Evolutionary conservation across 2,888 invertebrate species (phyloP), one percentile per base, ranked within the genome.

Genomic region (Drosophila flavopinicola): DNA sequence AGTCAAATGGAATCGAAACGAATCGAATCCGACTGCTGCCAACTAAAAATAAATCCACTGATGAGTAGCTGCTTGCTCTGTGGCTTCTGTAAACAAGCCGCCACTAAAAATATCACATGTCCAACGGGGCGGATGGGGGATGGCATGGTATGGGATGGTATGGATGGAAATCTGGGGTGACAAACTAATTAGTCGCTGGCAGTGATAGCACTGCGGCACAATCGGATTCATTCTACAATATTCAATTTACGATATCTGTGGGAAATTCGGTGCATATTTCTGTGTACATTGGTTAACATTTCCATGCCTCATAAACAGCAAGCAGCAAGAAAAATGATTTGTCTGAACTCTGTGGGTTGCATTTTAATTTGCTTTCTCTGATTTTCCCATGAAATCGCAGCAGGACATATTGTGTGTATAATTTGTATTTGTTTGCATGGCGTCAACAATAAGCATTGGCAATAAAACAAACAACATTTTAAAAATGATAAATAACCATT

Each of bases 31-130:
- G 10, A 66, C 60, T 64, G 66, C 72, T 53, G 52, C 41, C 71
- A 11, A 44, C 82, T 76, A 76, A 76, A 80, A 83, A 80, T 78
- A 78, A 58, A 56, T 44, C 23, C 20, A 54, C 13, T 30, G 51
- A 37, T 42, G 20, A 17, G 48, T 27, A 53, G 38, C 23, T 37
- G 51, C 20, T n/a, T n/a, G n/a, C n/a, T n/a, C n/a, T 42, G 61
- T n/a, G 53, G 17, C 48, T 51, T 51, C 35, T 60, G 75, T 78
- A 79, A 83, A 80, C 79, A 83, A 74, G 59, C 67, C 42, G 52
- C 39, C 66, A 65, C 78, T 66, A 78, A 82, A 76, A 78, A 83
- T 82, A 83, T 80, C 83, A 71, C 83, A 82, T 82, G 52, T 83
- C 66, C 24, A 35, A 48, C 35, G 23, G 37, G 29, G 32, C 20